Percentiles rank a stretch among this genome's conserved stretches.
These are phyloP conservation scores for Ailuropoda melanoleuca DNA, from an alignment of 2,113 vertebrate genomes.

Conservation along the genomic window DNA sequence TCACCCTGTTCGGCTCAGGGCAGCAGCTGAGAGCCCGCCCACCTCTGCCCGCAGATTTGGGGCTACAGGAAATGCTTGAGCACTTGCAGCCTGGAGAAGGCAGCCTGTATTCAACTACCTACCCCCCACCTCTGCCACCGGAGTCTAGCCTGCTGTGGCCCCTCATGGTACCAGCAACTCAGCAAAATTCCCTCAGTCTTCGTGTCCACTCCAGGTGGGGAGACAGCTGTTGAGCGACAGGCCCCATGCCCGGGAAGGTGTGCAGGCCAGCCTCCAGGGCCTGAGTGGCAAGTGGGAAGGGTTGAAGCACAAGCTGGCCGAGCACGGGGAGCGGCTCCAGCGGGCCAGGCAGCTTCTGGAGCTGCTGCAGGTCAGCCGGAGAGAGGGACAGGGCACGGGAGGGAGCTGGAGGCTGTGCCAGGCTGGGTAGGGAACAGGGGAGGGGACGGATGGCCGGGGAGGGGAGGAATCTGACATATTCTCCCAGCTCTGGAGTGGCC, in stretches of 20 bases:
- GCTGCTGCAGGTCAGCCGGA: conserved; percentile 87
- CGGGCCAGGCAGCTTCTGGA: conserved; percentile 92
- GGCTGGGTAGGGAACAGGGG: not conserved
- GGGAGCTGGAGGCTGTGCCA: not conserved
- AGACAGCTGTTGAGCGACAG: conserved; percentile 83
- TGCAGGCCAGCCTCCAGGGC: conserved; percentile 82
- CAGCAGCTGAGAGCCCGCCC: not conserved
- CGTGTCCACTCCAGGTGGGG: conserved; percentile 83
- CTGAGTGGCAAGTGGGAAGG: conserved; percentile 87
- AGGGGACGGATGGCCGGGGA: too few species aligned
- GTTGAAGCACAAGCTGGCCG: conserved; percentile 88
- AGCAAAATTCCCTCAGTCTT: not conserved
- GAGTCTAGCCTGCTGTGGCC: not conserved
- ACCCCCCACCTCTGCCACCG: too few species aligned
- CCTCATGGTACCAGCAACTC: not conserved
- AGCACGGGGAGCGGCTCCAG: conserved; percentile 88
- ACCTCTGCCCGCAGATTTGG: not conserved
- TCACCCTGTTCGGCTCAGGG: not conserved
- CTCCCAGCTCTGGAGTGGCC: not conserved
- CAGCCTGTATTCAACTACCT: not conserved
- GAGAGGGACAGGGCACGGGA: not conserved
- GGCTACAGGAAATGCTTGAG: not conserved
- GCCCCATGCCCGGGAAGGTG: conserved; percentile 80
- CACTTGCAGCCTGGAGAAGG: not conserved
- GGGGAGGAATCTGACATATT: too few species aligned